Base-by-base conservation (phyloP, 2,113 vertebrate genomes). In the Corvus hawaiiensis region DNA sequence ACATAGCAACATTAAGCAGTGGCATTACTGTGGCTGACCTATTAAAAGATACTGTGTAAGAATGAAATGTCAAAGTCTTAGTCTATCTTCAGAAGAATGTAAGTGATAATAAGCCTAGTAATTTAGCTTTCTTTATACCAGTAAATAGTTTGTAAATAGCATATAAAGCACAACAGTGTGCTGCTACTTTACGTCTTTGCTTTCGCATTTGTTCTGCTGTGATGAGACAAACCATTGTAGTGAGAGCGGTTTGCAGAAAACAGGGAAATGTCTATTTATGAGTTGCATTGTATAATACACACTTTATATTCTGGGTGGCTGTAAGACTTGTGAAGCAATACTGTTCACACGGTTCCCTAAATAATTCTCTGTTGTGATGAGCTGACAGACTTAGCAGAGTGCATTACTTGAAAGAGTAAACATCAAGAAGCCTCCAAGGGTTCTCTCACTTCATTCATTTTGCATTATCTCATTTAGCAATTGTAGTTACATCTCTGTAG, bases 331-430 rank as follows among this genome's bases (percentile, higher is more conserved):
- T 69, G 84, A 91, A 90, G 69, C 75, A 63, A 90, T 82, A 79
- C 62, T 79, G 62, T 90, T 92, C 75, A 94, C 90, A 90, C 54
- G 49, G 74, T 52, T 89, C 81, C 84, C 76, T 67, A 89, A 87
- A 93, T 96, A 89, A 92, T 95, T 92, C 64, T 84, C 43, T 54
- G 67, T 86, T 96, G 92, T 87, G 96, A 90, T 91, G 94, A 90
- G 86, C 73, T 93, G 91, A 95, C 94, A 90, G 82, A 63, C 68
- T 82, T 59, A 73, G 63, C 79, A 56, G 83, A 91, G 46, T 92
- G 95, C 89, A 63, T 89, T 96, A 90, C 80, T 93, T 81, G 83
- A 95, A 87, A 94, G 93, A 92, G 82, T 95, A 91, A 96, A 94
- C 80, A 91, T 61, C 75, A 74, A 66, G 84, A 78, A 94, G 54